Evolutionary conservation across 1,140 invertebrate species (phyloP).

Genomic region (Drosophila fuyamai): DNA sequence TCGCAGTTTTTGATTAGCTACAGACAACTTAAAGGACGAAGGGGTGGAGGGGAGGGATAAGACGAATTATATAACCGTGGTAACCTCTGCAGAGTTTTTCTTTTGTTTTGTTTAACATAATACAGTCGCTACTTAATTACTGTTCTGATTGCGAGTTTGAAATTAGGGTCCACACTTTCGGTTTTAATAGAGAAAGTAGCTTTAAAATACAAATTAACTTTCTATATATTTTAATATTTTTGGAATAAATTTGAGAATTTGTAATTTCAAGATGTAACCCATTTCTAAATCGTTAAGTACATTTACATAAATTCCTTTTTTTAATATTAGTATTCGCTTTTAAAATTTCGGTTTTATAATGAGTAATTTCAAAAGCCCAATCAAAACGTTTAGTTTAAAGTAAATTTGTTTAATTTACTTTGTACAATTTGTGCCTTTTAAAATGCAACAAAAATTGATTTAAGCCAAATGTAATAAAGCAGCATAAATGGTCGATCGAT

Average conservation of each 20-base stretch:
- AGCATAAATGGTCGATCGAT: conserved; percentile 44
- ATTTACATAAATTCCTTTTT: too few species aligned
- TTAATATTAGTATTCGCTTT: neutral
- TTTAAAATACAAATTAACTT: neutral
- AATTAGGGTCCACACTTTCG: conserved; percentile 44
- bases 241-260: too few species aligned
- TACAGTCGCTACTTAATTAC: conserved; percentile 68
- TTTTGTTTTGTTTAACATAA: conserved; percentile 35
- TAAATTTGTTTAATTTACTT: conserved; percentile 26
- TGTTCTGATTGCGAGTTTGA: conserved; percentile 44
- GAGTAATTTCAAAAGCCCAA: neutral
- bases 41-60: neutral
- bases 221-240: too few species aligned
- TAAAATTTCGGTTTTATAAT: neutral
- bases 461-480: conserved; percentile 42
- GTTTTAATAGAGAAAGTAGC: neutral
- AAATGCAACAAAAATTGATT: conserved; percentile 18
- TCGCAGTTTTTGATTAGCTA: conserved; percentile 79
- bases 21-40: conserved; percentile 35
- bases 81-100: conserved; percentile 37
- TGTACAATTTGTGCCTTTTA: neutral
- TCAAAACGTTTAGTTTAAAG: neutral
- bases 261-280: too few species aligned
- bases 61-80: conserved; percentile 50
- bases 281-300: too few species aligned